These are phyloP conservation scores for Ceramica pisi DNA, from an alignment of 2,888 invertebrate species.

Conservation along the genomic window DNA sequence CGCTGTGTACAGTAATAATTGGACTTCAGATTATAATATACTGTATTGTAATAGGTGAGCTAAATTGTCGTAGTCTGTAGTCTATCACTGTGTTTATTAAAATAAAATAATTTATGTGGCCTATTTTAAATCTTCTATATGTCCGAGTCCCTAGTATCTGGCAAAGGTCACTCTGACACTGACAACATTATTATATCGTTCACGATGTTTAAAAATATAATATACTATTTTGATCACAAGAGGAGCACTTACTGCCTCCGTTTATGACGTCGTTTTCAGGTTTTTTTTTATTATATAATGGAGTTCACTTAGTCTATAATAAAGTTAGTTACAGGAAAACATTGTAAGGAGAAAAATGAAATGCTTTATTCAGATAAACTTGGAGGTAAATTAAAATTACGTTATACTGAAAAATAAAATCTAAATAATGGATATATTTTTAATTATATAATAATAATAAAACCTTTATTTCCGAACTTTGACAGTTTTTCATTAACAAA, in stretches of 20 bases:
- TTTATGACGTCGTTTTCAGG: not conserved
- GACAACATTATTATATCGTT: constrained; percentile 9
- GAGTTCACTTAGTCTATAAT: constrained; percentile 1
- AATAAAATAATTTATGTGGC: too few relatives aligned
- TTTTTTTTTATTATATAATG: not conserved
- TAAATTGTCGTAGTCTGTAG: too few relatives aligned
- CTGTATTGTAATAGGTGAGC: too few relatives aligned
- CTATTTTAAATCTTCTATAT: not conserved
- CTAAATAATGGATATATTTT: too few relatives aligned
- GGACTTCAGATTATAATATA: too few relatives aligned
- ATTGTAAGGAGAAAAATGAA: not conserved
- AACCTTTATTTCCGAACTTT: too few relatives aligned
- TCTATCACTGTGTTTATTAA: too few relatives aligned
- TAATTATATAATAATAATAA: too few relatives aligned
- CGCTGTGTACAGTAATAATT: too few relatives aligned
- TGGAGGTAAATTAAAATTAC: too few relatives aligned
- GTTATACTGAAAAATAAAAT: too few relatives aligned
- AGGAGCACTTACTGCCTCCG: constrained; percentile 6
- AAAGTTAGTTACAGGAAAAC: not conserved
- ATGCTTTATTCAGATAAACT: not conserved
- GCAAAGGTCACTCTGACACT: constrained; percentile 36
- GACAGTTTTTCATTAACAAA: too few relatives aligned
- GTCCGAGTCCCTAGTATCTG: constrained; percentile 2
- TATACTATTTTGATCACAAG: constrained; percentile 40
- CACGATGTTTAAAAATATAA: constrained; percentile 45